These are phyloP conservation scores for Lampropteryx suffumata DNA, from an alignment of 2,888 invertebrate species.

Conservation along the genomic window DNA sequence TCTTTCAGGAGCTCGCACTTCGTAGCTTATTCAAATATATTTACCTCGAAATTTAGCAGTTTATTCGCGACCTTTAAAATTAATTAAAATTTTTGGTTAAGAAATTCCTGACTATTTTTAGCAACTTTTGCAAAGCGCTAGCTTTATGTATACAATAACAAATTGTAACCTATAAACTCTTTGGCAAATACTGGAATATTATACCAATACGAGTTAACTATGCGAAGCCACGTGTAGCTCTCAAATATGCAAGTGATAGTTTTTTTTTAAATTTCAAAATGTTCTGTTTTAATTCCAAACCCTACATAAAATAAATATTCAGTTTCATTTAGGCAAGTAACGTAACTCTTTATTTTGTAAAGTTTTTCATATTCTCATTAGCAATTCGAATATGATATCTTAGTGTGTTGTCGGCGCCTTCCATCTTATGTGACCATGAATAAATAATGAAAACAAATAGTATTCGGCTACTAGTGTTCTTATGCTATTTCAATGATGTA, in stretches of 20 bases:
- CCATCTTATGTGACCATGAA: slow-evolving; percentile 75
- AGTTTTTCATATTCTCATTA: slow-evolving; percentile 71
- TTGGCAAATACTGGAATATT: too few relatives aligned
- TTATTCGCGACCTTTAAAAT: neutral
- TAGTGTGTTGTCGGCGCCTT: slow-evolving; percentile 74
- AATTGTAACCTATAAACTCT: too few relatives aligned
- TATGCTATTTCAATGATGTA: slow-evolving; percentile 69
- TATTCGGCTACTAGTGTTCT: slow-evolving; percentile 79
- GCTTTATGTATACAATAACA: too few relatives aligned
- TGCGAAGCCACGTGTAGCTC: too few relatives aligned
- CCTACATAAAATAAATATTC: slow-evolving; percentile 57
- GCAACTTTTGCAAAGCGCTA: too few relatives aligned
- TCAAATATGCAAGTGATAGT: too few relatives aligned
- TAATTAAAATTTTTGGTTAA: neutral
- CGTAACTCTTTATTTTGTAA: slow-evolving; percentile 69
- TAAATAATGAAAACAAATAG: slow-evolving; percentile 83
- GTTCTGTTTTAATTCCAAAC: slow-evolving; percentile 53
- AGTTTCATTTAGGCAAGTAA: slow-evolving; percentile 57
- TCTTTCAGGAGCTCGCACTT: neutral
- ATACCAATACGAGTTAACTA: too few relatives aligned
- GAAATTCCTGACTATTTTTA: too few relatives aligned
- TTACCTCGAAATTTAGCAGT: slow-evolving; percentile 6
- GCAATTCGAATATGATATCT: slow-evolving; percentile 71
- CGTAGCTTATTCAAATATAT: slow-evolving; percentile 14
- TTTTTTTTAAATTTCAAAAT: too few relatives aligned